Base-by-base conservation (phyloP, 2,888 invertebrate species). In the Antheraea assamensis region DNA sequence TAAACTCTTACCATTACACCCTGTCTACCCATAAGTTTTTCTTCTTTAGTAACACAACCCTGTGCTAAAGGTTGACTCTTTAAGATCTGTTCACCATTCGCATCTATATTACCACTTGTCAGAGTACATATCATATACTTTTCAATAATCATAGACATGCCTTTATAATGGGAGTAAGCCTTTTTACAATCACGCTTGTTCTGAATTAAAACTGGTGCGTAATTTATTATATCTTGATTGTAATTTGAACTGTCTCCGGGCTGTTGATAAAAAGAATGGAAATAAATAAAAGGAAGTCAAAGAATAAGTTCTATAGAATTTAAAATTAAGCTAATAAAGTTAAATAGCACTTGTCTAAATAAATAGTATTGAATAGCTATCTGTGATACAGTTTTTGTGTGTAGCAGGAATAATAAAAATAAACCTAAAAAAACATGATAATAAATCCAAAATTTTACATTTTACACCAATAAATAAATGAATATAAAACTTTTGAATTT, bases 101-200 rank as follows among this genome's bases (percentile, higher is more conserved):
- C 79, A 73, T 86, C 73, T 10, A 86, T 73, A 4, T 81, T 81
- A 0, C 87, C 85, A 2, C 71, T 58, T 0, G 75, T 78, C 15
- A 78, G 52, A 1, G 87, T 80, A 55, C 88, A 89, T 47, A 88
- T 82, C 89, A 88, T 89, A 35, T 85, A 85, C 1, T 77, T 79
- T 0, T 85, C 79, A 47, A 89, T 88, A 0, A 81, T 76, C 0
- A 15, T 17, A 8, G 31, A 75, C 73, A 88, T 75, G 13, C 79
- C 76, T 3, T 13, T 1, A 4, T 79, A 75, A 0, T 78, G 71
- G 0, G 27, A 42, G 71, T 83, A 88, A 42, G 74, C 75, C 7
- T 77, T 35, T 31, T 81, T 82, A 72, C 89, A 89, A 17, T 74
- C 70, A 0, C 75, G 58, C 74, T 85, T 84, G 27, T 80, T 66